These are phyloP conservation scores for Akabosia matsudoensis DNA, from an alignment of 1,140 invertebrate species.

Conservation along the genomic window DNA sequence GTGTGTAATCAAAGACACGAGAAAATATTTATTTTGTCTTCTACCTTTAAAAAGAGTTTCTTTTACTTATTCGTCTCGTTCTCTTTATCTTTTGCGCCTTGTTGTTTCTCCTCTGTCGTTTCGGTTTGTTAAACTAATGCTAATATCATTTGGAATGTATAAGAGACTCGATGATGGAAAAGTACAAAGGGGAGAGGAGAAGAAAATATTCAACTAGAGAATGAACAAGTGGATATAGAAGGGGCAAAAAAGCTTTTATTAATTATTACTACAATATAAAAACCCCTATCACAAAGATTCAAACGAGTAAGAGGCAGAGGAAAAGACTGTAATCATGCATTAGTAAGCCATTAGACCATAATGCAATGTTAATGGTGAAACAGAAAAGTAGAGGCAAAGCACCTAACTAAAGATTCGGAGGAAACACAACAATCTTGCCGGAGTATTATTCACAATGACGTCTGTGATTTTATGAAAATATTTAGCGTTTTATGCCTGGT, in stretches of 20 bases:
- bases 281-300: not conserved
- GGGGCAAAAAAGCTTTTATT: not conserved
- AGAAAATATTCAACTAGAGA: too few species aligned
- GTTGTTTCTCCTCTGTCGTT: not conserved
- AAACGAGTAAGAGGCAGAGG: not conserved
- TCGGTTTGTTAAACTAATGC: slow-evolving; percentile 22
- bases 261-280: not conserved
- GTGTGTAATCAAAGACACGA: slow-evolving; percentile 21
- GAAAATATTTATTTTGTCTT: slow-evolving; percentile 4
- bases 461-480: too few species aligned
- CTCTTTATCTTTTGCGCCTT: not conserved
- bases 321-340: not conserved
- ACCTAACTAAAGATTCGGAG: not conserved
- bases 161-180: not conserved
- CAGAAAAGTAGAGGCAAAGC: not conserved
- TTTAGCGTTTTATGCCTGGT: too few species aligned
- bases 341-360: slow-evolving; percentile 21
- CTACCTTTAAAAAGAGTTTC: not conserved
- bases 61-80: not conserved
- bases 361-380: slow-evolving; percentile 10
- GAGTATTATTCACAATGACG: too few species aligned
- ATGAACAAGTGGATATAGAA: not conserved
- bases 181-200: not conserved
- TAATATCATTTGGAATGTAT: slow-evolving; percentile 18
- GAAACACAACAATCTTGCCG: not conserved